Conservation (phyloP, 2,888 invertebrate genomes). For the Tromatobia lineatoria region DNA sequence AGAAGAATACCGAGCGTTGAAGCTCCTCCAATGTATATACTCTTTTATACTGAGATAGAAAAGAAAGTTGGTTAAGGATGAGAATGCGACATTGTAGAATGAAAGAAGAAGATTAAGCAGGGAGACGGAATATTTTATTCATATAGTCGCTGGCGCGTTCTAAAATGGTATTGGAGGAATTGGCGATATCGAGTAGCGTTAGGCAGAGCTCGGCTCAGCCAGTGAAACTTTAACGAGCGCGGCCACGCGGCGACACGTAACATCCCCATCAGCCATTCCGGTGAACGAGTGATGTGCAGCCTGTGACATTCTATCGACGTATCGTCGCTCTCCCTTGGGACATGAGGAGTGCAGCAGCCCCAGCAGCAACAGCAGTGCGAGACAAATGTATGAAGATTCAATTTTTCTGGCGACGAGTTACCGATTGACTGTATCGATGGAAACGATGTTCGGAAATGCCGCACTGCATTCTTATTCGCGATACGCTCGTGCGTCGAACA, state of each 20-base stretch:
- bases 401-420: constrained; percentile 45
- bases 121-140: constrained; percentile 20
- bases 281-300: not conserved
- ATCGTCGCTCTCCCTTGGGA: constrained; percentile 22
- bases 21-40: not conserved
- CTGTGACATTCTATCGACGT: constrained; percentile 16
- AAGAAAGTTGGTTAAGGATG: constrained; percentile 14
- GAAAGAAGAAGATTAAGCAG: constrained; percentile 24
- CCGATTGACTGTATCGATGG: constrained; percentile 9
- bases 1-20: not conserved
- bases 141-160: constrained; percentile 8
- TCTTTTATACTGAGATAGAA: constrained; percentile 12
- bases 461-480: constrained; percentile 18
- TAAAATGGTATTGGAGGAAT: constrained; percentile 19
- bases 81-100: not conserved
- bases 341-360: not conserved
- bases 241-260: constrained; percentile 4
- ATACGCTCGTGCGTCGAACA: constrained; percentile 10
- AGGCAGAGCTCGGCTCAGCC: constrained; percentile 2
- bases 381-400: constrained; percentile 54
- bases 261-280: constrained; percentile 14
- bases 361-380: not conserved
- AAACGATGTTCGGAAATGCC: constrained; percentile 6
- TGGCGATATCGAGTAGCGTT: not conserved
- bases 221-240: not conserved